These are phyloP conservation scores for Onthophagus taurus DNA, from an alignment of 1,140 invertebrate genomes.

Conservation along the genomic window DNA sequence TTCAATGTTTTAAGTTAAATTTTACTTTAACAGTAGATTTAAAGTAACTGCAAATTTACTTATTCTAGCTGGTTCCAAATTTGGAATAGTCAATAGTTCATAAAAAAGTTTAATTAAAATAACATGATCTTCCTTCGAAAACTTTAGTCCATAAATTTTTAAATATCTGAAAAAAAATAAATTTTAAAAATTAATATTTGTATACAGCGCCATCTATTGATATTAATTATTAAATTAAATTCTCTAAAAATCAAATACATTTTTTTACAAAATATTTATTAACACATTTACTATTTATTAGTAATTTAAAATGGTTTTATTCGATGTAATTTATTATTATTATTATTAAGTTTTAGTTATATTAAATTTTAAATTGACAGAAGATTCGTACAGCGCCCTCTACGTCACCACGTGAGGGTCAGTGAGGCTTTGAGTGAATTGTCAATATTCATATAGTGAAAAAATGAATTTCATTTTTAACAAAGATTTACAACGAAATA, in stretches of 20 bases:
- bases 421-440: constrained; percentile 5
- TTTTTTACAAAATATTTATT: too few relatives aligned
- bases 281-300: too few relatives aligned
- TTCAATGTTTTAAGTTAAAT: constrained; percentile 15
- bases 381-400: neutral
- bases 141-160: constrained; percentile 73
- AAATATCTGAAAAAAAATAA: constrained; percentile 57
- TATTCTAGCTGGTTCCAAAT: constrained; percentile 64
- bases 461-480: constrained; percentile 6
- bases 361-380: constrained; percentile 6
- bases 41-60: constrained; percentile 56
- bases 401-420: constrained; percentile 1
- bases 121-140: constrained; percentile 86
- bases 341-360: too few relatives aligned
- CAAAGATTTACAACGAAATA: neutral
- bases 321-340: too few relatives aligned
- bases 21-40: constrained; percentile 46
- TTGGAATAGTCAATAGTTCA: constrained; percentile 64
- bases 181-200: constrained; percentile 2
- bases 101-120: constrained; percentile 76
- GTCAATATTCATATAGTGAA: constrained; percentile 7
- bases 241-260: too few relatives aligned
- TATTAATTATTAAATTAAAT: too few relatives aligned
- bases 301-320: too few relatives aligned
- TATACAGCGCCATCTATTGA: neutral